Evolutionary conservation across 2,797 vertebrate species (phyloP), one percentile per base, ranked within the genome.

Genomic region (Bovichtus variegatus): DNA sequence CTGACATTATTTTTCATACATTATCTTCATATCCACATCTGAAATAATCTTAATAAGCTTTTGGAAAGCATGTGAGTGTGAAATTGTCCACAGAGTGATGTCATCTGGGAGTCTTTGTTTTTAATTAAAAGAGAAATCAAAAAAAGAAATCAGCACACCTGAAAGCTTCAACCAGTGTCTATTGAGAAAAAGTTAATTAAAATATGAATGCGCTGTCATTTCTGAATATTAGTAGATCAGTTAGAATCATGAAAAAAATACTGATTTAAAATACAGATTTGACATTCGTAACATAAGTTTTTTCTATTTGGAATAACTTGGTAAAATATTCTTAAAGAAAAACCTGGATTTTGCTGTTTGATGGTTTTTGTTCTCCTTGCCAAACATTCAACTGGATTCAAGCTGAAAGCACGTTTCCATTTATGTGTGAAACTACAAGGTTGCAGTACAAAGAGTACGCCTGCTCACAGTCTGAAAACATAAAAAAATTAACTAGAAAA

Each of bases 101-200:
- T 85, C 88, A 87, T 82, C 69, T 44, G 79, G 88, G 90, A 89
- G 89, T 81, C 74, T 78, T 86, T 85, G 74, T 89, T 85, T 91
- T 91, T 88, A 92, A 91, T 91, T 91, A 92, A 89, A 88, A 74
- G 67, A 34, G 7, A 34, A 34, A 34, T 81, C 71, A 80, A 87
- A 87, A 78, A 86, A 75, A 80, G 67, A 83, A 87, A 75, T 62
- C 66, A 11, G 82, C 80, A 50, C 75, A 82, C 82, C 87, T 82
- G 76, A 89, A 91, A 89, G 77, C 71, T 66, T 83, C 63, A 63
- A 54, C 62, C 12, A 6, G 50, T 59, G 64, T 84, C 85, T 86
- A 6, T 31, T 55, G 68, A 78, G 78, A 47, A 54, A n/a, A 69
- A 58, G 74, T 75, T 83, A 84, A 91, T 90, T 87, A 84, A 83